Evolutionary conservation across 1,140 invertebrate species (phyloP).

Genomic region (Bemisia tabaci): DNA sequence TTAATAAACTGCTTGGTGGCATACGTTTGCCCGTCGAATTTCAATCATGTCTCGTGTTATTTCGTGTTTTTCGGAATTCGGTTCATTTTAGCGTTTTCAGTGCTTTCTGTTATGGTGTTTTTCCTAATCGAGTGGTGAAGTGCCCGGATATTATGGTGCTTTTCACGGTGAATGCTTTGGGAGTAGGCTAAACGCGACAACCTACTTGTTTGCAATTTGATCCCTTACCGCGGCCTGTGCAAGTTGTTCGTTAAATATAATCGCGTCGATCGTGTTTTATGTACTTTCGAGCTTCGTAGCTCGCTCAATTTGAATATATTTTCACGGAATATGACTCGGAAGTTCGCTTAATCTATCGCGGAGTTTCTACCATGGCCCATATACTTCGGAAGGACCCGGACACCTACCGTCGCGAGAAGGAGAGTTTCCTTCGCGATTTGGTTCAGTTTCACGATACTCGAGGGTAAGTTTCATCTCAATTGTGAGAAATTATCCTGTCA

Average conservation of each 20-base stretch:
- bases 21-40: neutral
- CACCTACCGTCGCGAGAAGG: conserved; percentile 44
- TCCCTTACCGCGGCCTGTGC: neutral
- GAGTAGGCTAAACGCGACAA: neutral
- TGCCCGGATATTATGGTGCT: neutral
- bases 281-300: neutral
- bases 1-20: neutral
- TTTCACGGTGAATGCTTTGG: neutral
- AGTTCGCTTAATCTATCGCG: neutral
- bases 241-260: neutral
- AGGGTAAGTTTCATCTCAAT: conserved; percentile 49
- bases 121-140: neutral
- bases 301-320: neutral
- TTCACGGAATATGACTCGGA: neutral
- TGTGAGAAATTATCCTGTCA: neutral
- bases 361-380: conserved; percentile 40
- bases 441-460: conserved; percentile 68
- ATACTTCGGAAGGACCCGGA: conserved; percentile 55
- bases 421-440: conserved; percentile 59
- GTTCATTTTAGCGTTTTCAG: neutral
- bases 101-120: neutral
- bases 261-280: neutral
- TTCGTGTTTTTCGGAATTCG: neutral
- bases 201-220: neutral
- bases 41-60: neutral